phyloP scores from a whole-genome alignment of 1,140 invertebrate species.

The Radopholus similis region DNA sequence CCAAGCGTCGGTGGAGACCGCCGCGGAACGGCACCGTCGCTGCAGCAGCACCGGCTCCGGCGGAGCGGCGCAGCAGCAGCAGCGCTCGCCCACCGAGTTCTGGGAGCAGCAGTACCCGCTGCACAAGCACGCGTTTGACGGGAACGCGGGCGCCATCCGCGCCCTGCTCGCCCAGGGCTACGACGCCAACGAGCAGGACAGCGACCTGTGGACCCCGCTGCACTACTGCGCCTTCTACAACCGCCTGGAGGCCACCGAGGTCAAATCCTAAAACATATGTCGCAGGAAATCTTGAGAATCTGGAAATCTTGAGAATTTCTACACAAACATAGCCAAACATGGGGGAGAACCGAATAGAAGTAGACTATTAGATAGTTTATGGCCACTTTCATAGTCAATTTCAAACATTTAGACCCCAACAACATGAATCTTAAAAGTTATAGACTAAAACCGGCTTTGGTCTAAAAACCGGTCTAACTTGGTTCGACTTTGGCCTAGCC shows the following conservation, averaged over 20 bases:
- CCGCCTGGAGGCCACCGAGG: conserved; percentile 31
- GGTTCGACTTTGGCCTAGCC: too few species aligned
- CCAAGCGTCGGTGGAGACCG: neutral
- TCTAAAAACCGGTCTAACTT: too few species aligned
- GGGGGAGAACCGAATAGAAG: too few species aligned
- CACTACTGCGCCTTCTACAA: conserved; percentile 57
- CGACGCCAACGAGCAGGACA: conserved; percentile 47
- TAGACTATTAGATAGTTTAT: too few species aligned
- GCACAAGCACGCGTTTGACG: conserved; percentile 52
- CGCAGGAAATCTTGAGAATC: too few species aligned
- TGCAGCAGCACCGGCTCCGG: neutral
- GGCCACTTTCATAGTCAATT: too few species aligned
- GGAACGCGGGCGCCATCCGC: conserved; percentile 36
- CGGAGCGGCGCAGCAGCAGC: conserved; percentile 18
- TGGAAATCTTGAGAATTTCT: too few species aligned
- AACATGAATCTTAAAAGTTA: too few species aligned
- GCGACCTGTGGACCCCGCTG: conserved; percentile 52
- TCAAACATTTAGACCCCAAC: too few species aligned
- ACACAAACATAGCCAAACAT: too few species aligned
- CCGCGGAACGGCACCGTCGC: neutral
- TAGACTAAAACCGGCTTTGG: too few species aligned
- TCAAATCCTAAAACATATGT: too few species aligned
- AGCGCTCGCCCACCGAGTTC: conserved; percentile 35
- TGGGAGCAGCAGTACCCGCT: conserved; percentile 52
- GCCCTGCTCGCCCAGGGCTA: conserved; percentile 41